These are phyloP conservation scores for Tiliacea aurago DNA, from an alignment of 2,888 invertebrate genomes.

Conservation along the genomic window DNA sequence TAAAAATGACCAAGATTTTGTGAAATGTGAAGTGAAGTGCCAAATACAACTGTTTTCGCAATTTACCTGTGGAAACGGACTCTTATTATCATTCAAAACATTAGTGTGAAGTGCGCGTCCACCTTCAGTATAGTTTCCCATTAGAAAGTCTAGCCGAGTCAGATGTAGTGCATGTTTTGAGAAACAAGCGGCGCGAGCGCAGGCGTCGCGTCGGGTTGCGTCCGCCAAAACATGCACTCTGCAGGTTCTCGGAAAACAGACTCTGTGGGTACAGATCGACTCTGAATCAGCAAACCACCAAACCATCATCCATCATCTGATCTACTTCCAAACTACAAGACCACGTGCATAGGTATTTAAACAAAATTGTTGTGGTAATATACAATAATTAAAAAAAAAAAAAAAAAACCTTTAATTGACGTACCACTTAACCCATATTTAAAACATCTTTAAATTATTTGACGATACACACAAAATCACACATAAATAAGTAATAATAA, in stretches of 20 bases:
- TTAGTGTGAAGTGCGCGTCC: neutral
- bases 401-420: no score
- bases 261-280: conserved; percentile 18
- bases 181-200: conserved; percentile 43
- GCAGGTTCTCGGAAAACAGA: conserved; percentile 54
- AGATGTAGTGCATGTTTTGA: conserved; percentile 57
- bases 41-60: neutral
- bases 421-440: no score
- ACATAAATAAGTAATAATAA: no score
- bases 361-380: neutral
- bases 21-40: no score
- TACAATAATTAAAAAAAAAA: no score
- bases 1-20: neutral
- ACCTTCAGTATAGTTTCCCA: conserved; percentile 36
- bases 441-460: no score
- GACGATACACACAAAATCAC: no score
- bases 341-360: neutral
- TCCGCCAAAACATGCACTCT: conserved; percentile 58
- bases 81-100: conserved; percentile 11
- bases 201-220: conserved; percentile 54
- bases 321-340: neutral
- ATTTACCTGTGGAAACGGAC: neutral
- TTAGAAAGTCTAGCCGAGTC: conserved; percentile 47
- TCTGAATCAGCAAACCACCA: no score
- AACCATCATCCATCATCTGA: no score